Evolutionary conservation across 2,113 vertebrate genomes (phyloP).

Genomic region (Catagonus wagneri): DNA sequence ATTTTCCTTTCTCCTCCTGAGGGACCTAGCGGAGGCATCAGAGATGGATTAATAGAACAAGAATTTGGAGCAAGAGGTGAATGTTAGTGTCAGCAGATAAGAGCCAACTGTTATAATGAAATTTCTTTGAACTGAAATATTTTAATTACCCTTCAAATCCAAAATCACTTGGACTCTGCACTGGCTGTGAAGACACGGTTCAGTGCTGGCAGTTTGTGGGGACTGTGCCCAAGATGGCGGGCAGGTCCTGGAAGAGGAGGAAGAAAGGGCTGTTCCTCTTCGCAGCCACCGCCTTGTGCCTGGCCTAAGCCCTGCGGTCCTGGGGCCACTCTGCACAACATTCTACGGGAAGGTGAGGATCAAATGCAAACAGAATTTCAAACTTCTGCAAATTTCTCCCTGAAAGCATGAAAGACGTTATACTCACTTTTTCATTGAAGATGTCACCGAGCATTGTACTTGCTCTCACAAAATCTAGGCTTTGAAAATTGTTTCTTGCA

Average conservation of each 20-base stretch:
- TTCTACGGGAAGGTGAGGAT: neutral
- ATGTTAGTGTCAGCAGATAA: neutral
- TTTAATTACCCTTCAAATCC: neutral
- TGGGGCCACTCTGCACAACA: neutral
- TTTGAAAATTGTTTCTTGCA: constrained; percentile 81
- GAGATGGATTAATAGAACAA: neutral
- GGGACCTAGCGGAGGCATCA: neutral
- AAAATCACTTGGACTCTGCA: neutral
- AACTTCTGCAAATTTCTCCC: neutral
- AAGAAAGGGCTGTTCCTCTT: accelerated
- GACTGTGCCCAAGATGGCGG: neutral
- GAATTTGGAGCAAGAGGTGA: neutral
- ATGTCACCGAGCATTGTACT: constrained; percentile 87
- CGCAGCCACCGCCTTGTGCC: neutral
- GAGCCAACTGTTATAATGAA: neutral
- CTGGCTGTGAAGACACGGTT: neutral
- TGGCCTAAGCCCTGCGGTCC: too few relatives aligned
- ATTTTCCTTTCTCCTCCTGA: neutral
- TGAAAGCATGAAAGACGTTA: neutral
- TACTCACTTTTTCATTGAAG: constrained; percentile 88
- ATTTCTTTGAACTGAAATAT: neutral
- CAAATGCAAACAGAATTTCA: neutral
- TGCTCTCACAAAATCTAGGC: constrained; percentile 84
- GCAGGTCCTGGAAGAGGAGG: neutral
- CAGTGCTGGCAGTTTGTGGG: neutral